Evolutionary conservation across 1,140 invertebrate species (phyloP).

Genomic region (Zaprionus nigranus): DNA sequence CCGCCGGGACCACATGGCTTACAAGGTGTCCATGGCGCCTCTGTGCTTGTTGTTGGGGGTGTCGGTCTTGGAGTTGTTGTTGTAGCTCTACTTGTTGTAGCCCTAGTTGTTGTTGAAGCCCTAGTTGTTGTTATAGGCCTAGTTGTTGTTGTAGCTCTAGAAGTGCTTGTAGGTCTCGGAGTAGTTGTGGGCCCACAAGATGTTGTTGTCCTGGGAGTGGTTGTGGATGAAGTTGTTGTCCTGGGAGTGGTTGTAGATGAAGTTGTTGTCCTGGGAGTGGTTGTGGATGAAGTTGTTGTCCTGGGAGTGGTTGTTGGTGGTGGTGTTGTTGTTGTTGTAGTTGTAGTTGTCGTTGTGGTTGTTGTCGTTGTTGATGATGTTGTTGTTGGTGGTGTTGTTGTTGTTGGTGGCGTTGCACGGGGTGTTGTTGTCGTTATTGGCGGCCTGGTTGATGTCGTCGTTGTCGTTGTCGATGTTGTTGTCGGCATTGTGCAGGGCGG

Average conservation of each 20-base stretch:
- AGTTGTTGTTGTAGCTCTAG: not conserved
- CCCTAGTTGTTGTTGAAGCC: not conserved
- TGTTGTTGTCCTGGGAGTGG: not conserved
- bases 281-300: not conserved
- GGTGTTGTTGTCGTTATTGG: not conserved
- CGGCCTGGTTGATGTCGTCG: not conserved
- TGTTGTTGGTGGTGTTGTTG: not conserved
- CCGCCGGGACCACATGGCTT: constrained; percentile 50
- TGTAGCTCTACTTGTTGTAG: not conserved
- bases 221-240: not conserved
- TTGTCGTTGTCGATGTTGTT: not conserved
- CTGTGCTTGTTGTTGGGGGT: not conserved
- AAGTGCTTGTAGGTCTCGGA: not conserved
- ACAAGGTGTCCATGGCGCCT: constrained; percentile 12
- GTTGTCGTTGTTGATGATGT: not conserved
- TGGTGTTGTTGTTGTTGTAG: not conserved
- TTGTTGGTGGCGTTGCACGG: not conserved
- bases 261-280: not conserved
- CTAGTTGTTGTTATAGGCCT: not conserved
- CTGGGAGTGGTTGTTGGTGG: too few relatives aligned
- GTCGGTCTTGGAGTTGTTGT: constrained; percentile 6
- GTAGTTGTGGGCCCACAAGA: not conserved
- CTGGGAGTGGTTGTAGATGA: too few relatives aligned
- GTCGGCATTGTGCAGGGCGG: too few relatives aligned
- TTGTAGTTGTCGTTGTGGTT: too few relatives aligned